Conservation (phyloP, 2,888 invertebrate genomes). For the Argynnis bischoffii region DNA sequence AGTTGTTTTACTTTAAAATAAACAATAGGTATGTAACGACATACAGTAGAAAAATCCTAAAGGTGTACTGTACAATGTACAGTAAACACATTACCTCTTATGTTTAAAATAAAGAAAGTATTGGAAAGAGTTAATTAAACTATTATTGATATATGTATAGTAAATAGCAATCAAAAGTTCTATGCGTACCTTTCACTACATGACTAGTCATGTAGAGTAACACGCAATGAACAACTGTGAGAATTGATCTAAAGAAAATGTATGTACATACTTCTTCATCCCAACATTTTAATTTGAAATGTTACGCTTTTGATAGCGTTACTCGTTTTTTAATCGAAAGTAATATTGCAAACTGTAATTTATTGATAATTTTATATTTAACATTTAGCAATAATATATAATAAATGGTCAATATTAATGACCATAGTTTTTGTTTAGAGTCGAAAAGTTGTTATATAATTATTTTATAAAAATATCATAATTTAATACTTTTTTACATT, state of each 20-base stretch:
- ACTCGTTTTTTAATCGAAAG: background rate
- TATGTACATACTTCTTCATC: slow-evolving; percentile 44
- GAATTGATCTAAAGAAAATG: slow-evolving; percentile 30
- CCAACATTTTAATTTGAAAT: slow-evolving; percentile 43
- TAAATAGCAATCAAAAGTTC: slow-evolving; percentile 40
- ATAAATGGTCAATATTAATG: background rate
- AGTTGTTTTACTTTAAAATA: no score
- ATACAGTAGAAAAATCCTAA: no score
- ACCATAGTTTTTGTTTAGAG: background rate
- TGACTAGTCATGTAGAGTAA: slow-evolving; percentile 44
- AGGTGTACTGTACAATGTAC: background rate
- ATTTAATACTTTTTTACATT: no score
- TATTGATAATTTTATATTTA: background rate
- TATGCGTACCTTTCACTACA: slow-evolving; percentile 44
- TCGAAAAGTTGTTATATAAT: no score
- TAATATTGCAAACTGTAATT: slow-evolving; percentile 10
- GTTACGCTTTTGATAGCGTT: slow-evolving; percentile 7
- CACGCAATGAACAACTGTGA: slow-evolving; percentile 62
- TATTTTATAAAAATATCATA: no score
- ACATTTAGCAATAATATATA: background rate
- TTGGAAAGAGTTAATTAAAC: slow-evolving; percentile 8
- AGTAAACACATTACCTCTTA: background rate
- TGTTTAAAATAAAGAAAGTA: background rate
- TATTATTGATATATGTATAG: slow-evolving; percentile 30
- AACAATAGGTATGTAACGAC: no score